Conservation (phyloP, 2,113 vertebrate genomes). For the Indri indri region DNA sequence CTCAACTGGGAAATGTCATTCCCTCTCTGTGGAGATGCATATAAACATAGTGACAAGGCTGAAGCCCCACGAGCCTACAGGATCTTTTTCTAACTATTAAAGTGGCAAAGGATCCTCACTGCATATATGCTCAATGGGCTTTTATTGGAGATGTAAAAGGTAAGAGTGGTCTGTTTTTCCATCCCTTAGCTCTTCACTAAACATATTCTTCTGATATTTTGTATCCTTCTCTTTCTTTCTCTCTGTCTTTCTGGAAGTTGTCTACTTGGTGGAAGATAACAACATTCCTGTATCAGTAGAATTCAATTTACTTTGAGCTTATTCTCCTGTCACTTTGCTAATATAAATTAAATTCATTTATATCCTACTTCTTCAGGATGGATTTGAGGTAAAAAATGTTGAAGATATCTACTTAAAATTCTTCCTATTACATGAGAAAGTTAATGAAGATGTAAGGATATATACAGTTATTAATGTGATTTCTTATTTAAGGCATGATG, state of each 20-base stretch:
- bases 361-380: background rate
- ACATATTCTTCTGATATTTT: background rate
- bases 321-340: background rate
- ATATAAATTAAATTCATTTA: background rate
- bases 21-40: background rate
- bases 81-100: background rate
- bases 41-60: background rate
- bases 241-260: background rate
- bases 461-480: background rate
- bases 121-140: background rate
- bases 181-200: background rate
- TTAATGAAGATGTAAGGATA: background rate
- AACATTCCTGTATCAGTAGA: background rate
- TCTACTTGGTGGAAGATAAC: background rate
- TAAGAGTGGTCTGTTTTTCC: background rate
- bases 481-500: background rate
- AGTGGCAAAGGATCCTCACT: background rate
- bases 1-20: background rate
- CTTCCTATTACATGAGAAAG: background rate
- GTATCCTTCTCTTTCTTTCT: background rate
- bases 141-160: background rate
- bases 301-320: background rate
- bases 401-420: background rate
- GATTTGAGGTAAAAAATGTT: background rate
- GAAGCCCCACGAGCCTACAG: background rate